Evolutionary conservation across 2,888 invertebrate species (phyloP), one percentile per base, ranked within the genome.

Genomic region (Nomada fabriciana): DNA sequence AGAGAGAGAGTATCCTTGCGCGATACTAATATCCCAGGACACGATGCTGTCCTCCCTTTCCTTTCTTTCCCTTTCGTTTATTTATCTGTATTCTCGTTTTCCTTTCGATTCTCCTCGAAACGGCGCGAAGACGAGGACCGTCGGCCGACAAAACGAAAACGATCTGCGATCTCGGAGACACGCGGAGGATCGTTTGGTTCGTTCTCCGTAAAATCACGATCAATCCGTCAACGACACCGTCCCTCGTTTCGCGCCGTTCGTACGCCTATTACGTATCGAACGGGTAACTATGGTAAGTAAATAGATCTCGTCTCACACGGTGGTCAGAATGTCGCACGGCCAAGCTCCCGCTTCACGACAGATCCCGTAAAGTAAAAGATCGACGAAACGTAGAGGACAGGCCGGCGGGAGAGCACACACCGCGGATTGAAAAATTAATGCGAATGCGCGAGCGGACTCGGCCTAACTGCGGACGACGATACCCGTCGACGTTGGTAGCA

Each of bases 381-480:
- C 52, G 47, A 18, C 71, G 71, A 36, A 29, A 47, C 47, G 36
- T 18, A 18, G 60, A 60, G 25, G 18, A 29, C 60, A 9, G 29
- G 60, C 29, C 29, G 29, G 36, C 9, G 74, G 64, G 60, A 61
- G 68, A 9, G 50, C 55, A 20, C 73, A 65, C 83, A 73, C 65
- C 86, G 86, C 87, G 87, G 81, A 85, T 86, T 85, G 82, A 86
- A 90, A 36, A 90, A 90, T 91, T 88, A 93, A 91, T 93, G 93
- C 91, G 93, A 93, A 92, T 93, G 90, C 93, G 92, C 93, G 93
- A 93, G 89, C 92, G 93, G 92, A 93, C 93, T 93, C 92, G 91
- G 92, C 91, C 90, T 92, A 91, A 93, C 93, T 93, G 93, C 91
- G 93, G 92, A 86, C 91, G 90, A 90, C 90, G 91, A 88, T 90